phyloP scores from a whole-genome alignment of 2,888 invertebrate genomes.

The Operophtera brumata region DNA sequence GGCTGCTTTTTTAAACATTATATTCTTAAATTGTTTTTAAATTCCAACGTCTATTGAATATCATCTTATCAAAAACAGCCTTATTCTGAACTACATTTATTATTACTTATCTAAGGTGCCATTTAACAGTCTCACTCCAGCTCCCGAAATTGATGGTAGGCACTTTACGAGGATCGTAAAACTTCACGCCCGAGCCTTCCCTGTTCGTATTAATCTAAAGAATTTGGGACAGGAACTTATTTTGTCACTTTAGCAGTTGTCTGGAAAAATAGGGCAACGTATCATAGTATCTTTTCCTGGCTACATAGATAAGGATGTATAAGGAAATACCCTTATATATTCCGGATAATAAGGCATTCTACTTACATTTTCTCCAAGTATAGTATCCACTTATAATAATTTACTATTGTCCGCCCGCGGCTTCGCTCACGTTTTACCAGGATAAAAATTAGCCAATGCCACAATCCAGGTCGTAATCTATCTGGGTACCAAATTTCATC shows the following conservation, averaged over 20 bases:
- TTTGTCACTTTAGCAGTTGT: slow-evolving; percentile 25
- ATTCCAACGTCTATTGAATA: too few species aligned
- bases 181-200: slow-evolving; percentile 32
- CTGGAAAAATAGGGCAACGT: slow-evolving; percentile 16
- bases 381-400: too few species aligned
- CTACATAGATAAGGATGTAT: background rate
- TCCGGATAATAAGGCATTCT: too few species aligned
- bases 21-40: too few species aligned
- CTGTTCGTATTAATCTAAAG: slow-evolving; percentile 39
- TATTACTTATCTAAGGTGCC: slow-evolving; percentile 27
- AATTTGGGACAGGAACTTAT: slow-evolving; percentile 28
- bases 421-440: too few species aligned
- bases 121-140: slow-evolving; percentile 29
- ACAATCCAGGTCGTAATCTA: too few species aligned
- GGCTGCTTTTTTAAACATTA: too few species aligned
- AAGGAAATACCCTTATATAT: too few species aligned
- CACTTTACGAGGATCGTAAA: slow-evolving; percentile 41
- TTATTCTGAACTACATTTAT: slow-evolving; percentile 19
- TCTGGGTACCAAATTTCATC: too few species aligned
- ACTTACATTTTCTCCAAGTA: too few species aligned
- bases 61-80: slow-evolving; percentile 7
- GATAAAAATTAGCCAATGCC: too few species aligned
- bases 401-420: too few species aligned
- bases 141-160: slow-evolving; percentile 35
- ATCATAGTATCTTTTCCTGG: slow-evolving; percentile 1